These are phyloP conservation scores for Delphinapterus leucas DNA, from an alignment of 2,113 vertebrate species.

Conservation along the genomic window DNA sequence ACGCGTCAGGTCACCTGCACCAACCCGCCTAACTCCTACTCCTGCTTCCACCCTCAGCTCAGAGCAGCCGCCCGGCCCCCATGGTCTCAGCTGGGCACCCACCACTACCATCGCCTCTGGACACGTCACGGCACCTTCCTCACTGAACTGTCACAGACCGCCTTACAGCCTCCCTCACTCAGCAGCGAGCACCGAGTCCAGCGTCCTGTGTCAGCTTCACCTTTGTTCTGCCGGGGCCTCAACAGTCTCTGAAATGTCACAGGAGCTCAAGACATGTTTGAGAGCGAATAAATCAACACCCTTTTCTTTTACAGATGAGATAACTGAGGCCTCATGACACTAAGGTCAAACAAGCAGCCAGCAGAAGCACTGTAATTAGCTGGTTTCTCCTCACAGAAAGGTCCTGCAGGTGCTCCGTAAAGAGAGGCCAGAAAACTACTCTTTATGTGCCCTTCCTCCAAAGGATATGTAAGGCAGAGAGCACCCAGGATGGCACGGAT, in stretches of 20 bases:
- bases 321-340: background rate
- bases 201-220: background rate
- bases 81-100: background rate
- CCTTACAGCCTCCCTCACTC: background rate
- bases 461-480: background rate
- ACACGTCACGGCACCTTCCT: background rate
- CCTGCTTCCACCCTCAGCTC: background rate
- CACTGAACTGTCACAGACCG: background rate
- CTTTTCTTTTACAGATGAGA: background rate
- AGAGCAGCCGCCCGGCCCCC: background rate
- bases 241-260: background rate
- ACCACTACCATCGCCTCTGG: background rate
- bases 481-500: background rate
- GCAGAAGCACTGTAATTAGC: background rate
- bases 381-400: background rate
- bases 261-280: background rate
- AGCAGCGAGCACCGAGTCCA: fast-evolving
- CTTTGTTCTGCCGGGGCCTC: background rate
- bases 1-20: background rate
- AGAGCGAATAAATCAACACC: background rate
- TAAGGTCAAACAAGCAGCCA: background rate
- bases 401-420: background rate
- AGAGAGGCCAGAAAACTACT: background rate
- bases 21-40: background rate
- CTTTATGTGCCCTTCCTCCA: background rate